Evolutionary conservation across 2,797 vertebrate species (phyloP), one percentile per base, ranked within the genome.

Genomic region (Tadarida brasiliensis): DNA sequence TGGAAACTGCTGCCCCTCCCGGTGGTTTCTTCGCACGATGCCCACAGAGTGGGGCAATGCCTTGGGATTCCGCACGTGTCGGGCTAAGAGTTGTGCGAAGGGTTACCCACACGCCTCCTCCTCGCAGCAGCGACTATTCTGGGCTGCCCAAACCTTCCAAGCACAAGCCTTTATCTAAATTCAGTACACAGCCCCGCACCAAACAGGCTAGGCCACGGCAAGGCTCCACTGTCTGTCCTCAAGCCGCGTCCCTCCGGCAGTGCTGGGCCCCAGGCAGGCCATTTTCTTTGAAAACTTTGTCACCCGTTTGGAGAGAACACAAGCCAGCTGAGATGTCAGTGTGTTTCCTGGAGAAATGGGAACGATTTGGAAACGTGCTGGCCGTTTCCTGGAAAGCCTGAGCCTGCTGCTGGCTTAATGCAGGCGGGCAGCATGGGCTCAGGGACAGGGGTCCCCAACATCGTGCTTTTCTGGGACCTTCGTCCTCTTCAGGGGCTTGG

Each of bases 361-460:
- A 70, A 44, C 49, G 14, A 49, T 17, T 35, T 49, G 17, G 82
- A 88, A 47, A 26, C 1, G 5, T n/a, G 80, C 2, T 8, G 68
- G 57, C 39, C 4, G 7, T 51, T 3, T 1, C 65, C 26, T 15
- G 30, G 39, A 30, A 11, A 47, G 67, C 20, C 2, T 3, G 44
- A 26, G 63, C 49, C 80, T 68, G 24, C 24, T 20, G 28, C 17
- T 44, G 49, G 59, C 20, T 30, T 10, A 24, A 9, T 14, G 49
- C 16, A 30, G n/a, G 49, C 26, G 8, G 54, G 83, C 1, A 7
- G 61, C 35, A 0, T 4, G 56, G 39, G 63, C 63, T 65, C 61
- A 0, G 15, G 28, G 82, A 63, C 2, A 1, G 15, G 0, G 5
- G 35, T 5, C 71, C 17, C 0, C 0, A 1, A 17, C 39, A 44